Evolutionary conservation across 2,888 invertebrate genomes (phyloP).

Genomic region (Pycnomerus fuliginosus): DNA sequence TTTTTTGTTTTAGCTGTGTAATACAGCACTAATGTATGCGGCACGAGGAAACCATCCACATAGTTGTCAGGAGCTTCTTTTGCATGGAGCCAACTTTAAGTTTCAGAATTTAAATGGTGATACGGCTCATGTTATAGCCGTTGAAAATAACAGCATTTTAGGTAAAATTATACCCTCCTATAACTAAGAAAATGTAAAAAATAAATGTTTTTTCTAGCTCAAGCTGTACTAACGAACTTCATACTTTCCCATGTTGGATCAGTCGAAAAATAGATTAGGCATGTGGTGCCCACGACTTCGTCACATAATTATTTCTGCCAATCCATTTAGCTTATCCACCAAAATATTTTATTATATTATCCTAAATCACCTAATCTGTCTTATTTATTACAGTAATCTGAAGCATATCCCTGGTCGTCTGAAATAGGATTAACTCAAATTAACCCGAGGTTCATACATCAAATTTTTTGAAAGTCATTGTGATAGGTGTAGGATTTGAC

Average conservation of each 20-base stretch:
- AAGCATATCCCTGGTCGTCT: no score
- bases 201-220: conserved; percentile 52
- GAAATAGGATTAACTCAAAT: no score
- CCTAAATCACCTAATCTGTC: no score
- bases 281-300: no score
- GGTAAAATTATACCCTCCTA: conserved; percentile 49
- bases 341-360: no score
- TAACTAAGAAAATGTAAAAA: not conserved
- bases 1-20: conserved; percentile 67
- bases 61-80: conserved; percentile 80
- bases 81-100: conserved; percentile 78
- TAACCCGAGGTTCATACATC: no score
- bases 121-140: conserved; percentile 81
- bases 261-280: no score
- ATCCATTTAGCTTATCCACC: no score
- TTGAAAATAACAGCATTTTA: conserved; percentile 60
- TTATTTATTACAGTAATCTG: no score
- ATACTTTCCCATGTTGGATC: conserved; percentile 54
- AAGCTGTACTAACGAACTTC: conserved; percentile 76
- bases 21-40: conserved; percentile 89
- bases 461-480: no score
- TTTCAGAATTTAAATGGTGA: conserved; percentile 78
- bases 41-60: conserved; percentile 87
- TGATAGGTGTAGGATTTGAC: no score
- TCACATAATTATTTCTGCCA: no score